Conservation (phyloP, 1,140 invertebrate species). For the Drosophila bocqueti region DNA sequence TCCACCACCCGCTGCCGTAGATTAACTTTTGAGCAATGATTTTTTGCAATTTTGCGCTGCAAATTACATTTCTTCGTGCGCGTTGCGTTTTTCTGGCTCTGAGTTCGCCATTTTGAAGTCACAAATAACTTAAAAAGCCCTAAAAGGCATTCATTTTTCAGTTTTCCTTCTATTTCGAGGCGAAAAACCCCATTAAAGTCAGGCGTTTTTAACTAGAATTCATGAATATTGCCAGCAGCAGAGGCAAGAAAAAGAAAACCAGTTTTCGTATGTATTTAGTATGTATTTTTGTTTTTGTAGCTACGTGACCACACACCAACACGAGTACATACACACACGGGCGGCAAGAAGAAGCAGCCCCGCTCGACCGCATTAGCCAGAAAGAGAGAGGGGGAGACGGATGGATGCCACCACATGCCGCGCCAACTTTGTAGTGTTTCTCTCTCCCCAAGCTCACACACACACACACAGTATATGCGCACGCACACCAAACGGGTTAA, state of each 20-base stretch:
- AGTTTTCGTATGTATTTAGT: slow-evolving; percentile 55
- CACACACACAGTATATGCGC: slow-evolving; percentile 45
- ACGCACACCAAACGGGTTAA: slow-evolving; percentile 78
- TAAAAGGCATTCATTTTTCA: background rate
- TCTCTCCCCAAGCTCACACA: slow-evolving; percentile 38
- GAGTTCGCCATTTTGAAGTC: slow-evolving; percentile 16
- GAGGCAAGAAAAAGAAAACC: slow-evolving; percentile 52
- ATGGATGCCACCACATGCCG: slow-evolving; percentile 74
- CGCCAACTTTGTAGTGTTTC: slow-evolving; percentile 74
- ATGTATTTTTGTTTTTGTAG: slow-evolving; percentile 49
- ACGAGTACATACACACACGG: slow-evolving; percentile 17
- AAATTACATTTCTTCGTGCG: slow-evolving; percentile 2
- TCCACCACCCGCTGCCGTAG: slow-evolving; percentile 5
- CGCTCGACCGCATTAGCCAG: slow-evolving; percentile 63
- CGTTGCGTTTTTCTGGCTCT: slow-evolving; percentile 2
- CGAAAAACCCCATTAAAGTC: slow-evolving; percentile 68
- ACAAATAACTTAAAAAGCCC: slow-evolving; percentile 3
- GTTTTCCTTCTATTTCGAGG: slow-evolving; percentile 40
- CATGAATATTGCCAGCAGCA: slow-evolving; percentile 59
- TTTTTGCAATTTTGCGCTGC: slow-evolving; percentile 8
- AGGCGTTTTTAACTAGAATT: slow-evolving; percentile 63
- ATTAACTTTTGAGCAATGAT: slow-evolving; percentile 7
- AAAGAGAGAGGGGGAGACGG: slow-evolving; percentile 9
- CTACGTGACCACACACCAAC: slow-evolving; percentile 72
- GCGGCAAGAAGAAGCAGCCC: slow-evolving; percentile 23